Conservation (phyloP, 2,113 vertebrate genomes). For the Sinocyclocheilus grahami region DNA sequence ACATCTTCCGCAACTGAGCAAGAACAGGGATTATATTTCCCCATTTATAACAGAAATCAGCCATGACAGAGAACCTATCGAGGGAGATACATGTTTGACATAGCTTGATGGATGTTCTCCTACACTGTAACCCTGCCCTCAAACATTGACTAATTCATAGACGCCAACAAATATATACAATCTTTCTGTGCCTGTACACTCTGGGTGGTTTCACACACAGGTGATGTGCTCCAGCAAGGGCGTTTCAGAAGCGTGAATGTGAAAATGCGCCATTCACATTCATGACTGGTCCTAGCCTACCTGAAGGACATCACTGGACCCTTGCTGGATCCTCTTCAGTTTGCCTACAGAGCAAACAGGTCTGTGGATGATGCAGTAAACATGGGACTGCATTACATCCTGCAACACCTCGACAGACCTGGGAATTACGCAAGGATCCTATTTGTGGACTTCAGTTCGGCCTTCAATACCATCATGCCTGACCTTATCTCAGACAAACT, state of each 20-base stretch:
- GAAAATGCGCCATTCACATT: neutral
- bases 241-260: neutral
- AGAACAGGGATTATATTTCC: slow-evolving; percentile 16
- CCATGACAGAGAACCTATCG: slow-evolving; percentile 56
- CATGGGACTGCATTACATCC: no score
- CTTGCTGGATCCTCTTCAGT: no score
- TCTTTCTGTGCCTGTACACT: neutral
- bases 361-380: no score
- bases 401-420: no score
- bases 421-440: no score
- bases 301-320: no score
- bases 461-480: no score
- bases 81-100: slow-evolving; percentile 54
- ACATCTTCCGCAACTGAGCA: neutral
- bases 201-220: neutral
- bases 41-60: slow-evolving; percentile 64
- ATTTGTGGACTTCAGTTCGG: no score
- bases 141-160: slow-evolving; percentile 50
- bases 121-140: slow-evolving; percentile 33
- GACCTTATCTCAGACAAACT: no score
- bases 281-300: no score
- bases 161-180: neutral
- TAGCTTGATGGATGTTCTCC: slow-evolving; percentile 68
- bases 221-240: neutral
- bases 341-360: no score